Percentiles rank a stretch among this genome's conserved stretches.
Evolutionary conservation across 35 echinoderm and acorn worm genomes (phyloP).

Genomic region (Apostichopus parvimensis): DNA sequence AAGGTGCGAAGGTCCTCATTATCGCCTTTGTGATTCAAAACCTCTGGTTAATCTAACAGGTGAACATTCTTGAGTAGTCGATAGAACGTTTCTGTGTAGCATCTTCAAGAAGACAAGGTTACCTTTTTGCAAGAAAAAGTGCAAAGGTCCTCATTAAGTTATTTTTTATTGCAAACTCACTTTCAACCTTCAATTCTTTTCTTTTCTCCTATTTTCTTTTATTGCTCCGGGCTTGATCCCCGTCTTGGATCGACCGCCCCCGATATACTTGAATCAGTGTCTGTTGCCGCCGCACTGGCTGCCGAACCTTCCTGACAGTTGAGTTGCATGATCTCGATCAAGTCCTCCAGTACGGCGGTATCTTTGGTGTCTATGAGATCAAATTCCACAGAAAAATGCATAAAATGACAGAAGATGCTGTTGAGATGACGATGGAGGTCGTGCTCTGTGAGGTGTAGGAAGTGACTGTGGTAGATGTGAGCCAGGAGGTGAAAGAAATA

Average conservation of each 20-base stretch:
- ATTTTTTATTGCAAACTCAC: too few relatives aligned
- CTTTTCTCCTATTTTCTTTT: not conserved
- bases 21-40: too few relatives aligned
- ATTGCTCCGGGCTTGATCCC: slow-evolving; percentile 45
- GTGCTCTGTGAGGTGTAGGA: slow-evolving; percentile 60
- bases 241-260: not conserved
- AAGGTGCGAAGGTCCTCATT: too few relatives aligned
- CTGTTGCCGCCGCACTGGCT: not conserved
- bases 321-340: slow-evolving; percentile 71
- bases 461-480: slow-evolving; percentile 96
- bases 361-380: slow-evolving; percentile 80
- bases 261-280: not conserved
- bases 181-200: too few relatives aligned
- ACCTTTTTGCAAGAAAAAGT: too few relatives aligned
- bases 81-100: too few relatives aligned
- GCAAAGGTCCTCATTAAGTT: too few relatives aligned
- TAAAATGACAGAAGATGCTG: slow-evolving; percentile 82
- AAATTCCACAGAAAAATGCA: slow-evolving; percentile 83
- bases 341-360: slow-evolving; percentile 73
- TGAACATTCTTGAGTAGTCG: too few relatives aligned
- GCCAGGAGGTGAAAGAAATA: slow-evolving; percentile 89
- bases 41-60: too few relatives aligned
- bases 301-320: not conserved
- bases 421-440: slow-evolving; percentile 90
- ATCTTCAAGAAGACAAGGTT: too few relatives aligned